phyloP scores from a whole-genome alignment of 2,113 vertebrate species.

The Tachysurus fulvidraco region DNA sequence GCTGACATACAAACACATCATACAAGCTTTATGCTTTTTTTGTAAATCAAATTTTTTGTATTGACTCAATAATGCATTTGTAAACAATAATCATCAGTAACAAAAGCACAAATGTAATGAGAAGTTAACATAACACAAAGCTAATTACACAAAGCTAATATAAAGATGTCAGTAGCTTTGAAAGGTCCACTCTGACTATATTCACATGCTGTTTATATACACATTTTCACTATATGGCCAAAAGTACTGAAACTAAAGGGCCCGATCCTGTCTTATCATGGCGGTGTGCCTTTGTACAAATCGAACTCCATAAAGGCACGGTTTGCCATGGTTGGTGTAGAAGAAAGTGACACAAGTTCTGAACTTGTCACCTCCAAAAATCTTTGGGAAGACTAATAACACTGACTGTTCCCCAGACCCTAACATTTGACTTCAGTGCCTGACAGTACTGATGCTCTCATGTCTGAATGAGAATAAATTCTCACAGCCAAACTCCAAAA shows the following conservation, averaged over 20 bases:
- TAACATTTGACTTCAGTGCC: background rate
- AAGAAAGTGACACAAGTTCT: background rate
- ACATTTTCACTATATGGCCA: background rate
- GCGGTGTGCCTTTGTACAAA: background rate
- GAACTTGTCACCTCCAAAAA: background rate
- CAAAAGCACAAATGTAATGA: background rate
- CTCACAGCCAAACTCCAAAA: background rate
- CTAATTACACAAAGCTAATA: background rate
- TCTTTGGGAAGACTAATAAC: background rate
- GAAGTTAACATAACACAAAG: background rate
- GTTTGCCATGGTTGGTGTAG: background rate
- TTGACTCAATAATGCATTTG: background rate
- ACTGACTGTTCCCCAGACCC: background rate
- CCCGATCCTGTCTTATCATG: background rate
- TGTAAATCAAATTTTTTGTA: background rate
- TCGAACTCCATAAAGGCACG: background rate
- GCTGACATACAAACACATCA: background rate
- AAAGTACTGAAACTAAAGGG: background rate
- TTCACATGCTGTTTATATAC: background rate
- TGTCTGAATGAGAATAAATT: background rate
- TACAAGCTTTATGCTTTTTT: background rate
- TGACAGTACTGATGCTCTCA: background rate
- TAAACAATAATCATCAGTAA: background rate
- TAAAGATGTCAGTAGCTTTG: background rate
- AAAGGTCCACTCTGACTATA: background rate